A percentile compares a stretch with the other conserved stretches of the same genome.
These are phyloP conservation scores for Enteromius paludinosus DNA, from an alignment of 2,797 vertebrate genomes.

Conservation along the genomic window DNA sequence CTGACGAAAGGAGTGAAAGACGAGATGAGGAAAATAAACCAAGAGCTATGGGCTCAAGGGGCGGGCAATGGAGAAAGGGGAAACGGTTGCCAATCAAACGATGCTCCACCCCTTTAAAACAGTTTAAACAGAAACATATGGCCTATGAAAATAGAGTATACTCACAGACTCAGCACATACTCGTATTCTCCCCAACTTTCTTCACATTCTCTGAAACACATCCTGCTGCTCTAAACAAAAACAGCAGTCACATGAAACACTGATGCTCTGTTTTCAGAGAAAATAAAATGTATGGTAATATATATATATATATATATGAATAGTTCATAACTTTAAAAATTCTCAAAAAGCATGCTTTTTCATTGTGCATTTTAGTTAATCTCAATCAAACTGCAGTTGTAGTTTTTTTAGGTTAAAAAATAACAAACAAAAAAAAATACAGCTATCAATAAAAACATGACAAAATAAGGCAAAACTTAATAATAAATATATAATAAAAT, in stretches of 20 bases:
- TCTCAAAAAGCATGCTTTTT: too few species aligned
- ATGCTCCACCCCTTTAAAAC: constrained; percentile 80
- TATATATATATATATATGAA: not conserved
- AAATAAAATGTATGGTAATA: not conserved
- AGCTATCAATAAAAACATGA: too few species aligned
- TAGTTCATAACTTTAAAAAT: too few species aligned
- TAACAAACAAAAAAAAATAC: too few species aligned
- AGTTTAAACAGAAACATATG: constrained; percentile 99
- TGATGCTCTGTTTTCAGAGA: not conserved
- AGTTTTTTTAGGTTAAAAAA: too few species aligned
- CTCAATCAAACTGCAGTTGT: too few species aligned
- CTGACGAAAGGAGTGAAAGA: constrained; percentile 43
- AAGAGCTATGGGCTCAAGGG: constrained; percentile 74
- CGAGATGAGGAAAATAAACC: constrained; percentile 82
- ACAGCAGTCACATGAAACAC: not conserved
- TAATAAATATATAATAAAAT: too few species aligned
- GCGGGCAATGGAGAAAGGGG: constrained; percentile 68
- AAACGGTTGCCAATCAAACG: constrained; percentile 94
- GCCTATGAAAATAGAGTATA: constrained; percentile 64
- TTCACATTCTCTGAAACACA: not conserved
- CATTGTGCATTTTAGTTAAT: too few species aligned
- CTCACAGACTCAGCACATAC: constrained; percentile 32
- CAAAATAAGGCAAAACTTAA: too few species aligned
- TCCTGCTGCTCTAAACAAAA: constrained; percentile 15
- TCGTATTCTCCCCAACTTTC: not conserved